These are phyloP conservation scores for Lanistes nyassanus DNA, from an alignment of 1,140 invertebrate genomes.

Conservation along the genomic window DNA sequence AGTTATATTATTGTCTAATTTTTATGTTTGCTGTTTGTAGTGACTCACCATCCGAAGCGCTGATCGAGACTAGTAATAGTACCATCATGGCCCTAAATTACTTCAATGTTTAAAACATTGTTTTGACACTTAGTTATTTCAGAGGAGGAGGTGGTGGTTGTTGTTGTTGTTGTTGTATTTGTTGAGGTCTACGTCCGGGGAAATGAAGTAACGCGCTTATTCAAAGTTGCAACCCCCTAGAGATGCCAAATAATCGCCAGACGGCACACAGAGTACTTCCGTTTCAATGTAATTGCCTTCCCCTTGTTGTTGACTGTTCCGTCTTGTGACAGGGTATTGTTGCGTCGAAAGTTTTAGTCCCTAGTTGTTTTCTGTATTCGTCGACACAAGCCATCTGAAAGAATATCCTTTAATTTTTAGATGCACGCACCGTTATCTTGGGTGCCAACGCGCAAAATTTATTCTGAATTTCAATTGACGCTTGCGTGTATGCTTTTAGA, in stretches of 20 bases:
- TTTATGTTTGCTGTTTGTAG: too few species aligned
- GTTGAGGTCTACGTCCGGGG: too few species aligned
- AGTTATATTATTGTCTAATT: too few species aligned
- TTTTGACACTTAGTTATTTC: too few species aligned
- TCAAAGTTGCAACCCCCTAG: not conserved
- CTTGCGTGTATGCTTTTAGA: not conserved
- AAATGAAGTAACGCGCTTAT: not conserved
- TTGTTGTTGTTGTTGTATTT: too few species aligned
- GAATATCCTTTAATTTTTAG: not conserved
- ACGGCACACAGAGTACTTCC: slow-evolving; percentile 9
- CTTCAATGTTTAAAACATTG: too few species aligned
- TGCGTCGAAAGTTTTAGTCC: not conserved
- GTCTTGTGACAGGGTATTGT: not conserved
- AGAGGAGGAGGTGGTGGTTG: too few species aligned
- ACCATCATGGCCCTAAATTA: too few species aligned
- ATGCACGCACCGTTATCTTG: too few species aligned
- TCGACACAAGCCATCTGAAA: not conserved
- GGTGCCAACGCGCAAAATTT: not conserved
- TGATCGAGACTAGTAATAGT: too few species aligned
- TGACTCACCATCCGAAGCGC: too few species aligned
- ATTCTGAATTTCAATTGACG: not conserved
- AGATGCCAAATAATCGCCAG: not conserved
- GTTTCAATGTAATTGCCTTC: not conserved
- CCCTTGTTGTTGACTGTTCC: not conserved
- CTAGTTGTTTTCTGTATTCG: too few species aligned